phyloP scores from a whole-genome alignment of 2,888 invertebrate species.

The Ophion ellenae region DNA sequence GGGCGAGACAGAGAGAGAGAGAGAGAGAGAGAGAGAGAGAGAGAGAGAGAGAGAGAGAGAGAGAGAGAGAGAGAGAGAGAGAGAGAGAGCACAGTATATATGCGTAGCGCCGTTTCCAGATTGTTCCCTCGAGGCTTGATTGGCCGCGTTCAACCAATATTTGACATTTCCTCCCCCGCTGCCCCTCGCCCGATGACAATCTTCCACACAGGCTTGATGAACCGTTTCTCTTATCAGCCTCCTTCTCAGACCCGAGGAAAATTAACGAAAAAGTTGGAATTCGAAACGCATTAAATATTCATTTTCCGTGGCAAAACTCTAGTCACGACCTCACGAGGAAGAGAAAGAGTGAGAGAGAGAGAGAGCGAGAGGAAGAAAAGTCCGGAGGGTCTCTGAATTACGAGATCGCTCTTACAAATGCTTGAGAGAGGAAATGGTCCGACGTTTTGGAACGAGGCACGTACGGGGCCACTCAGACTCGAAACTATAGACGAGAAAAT shows the following conservation, averaged over 20 bases:
- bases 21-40: not conserved
- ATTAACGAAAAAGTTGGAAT: not conserved
- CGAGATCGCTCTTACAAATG: not conserved
- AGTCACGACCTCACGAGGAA: not conserved
- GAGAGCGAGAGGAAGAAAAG: not conserved
- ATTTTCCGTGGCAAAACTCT: not conserved
- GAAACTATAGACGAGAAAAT: constrained; percentile 2
- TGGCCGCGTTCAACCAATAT: constrained; percentile 50
- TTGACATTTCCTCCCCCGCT: constrained; percentile 33
- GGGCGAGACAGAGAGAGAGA: not conserved
- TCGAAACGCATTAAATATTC: not conserved
- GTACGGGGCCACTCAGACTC: not conserved
- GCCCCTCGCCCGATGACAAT: constrained; percentile 40
- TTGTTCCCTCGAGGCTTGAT: constrained; percentile 42
- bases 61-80: not conserved
- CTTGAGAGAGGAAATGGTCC: not conserved
- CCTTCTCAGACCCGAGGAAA: not conserved
- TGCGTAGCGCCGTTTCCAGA: constrained; percentile 36
- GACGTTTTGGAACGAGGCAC: not conserved
- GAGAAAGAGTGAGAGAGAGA: not conserved
- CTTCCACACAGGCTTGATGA: constrained; percentile 49
- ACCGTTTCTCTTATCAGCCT: constrained; percentile 42
- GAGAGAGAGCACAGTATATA: constrained; percentile 5
- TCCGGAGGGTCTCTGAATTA: not conserved
- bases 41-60: not conserved